Percentiles rank a stretch among this genome's conserved stretches.
Conservation (phyloP, 30 jellyfish, hydroid and myxozoan species). For the Cassiopea andromeda region DNA sequence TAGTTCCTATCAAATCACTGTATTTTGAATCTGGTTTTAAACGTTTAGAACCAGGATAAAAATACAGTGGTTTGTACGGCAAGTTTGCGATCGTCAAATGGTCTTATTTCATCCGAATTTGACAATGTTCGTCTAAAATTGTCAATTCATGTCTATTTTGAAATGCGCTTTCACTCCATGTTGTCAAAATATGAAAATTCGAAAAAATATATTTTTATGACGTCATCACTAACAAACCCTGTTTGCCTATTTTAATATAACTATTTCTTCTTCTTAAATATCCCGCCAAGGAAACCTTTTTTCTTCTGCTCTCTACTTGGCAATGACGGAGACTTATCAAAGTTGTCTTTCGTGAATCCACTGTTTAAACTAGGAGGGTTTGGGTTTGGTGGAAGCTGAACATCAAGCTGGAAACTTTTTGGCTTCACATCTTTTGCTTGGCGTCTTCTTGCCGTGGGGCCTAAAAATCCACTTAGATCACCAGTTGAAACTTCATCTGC, state of each 20-base stretch:
- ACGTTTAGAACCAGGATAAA: too few relatives aligned
- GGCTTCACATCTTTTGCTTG: background rate
- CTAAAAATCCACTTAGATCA: slow-evolving; percentile 16
- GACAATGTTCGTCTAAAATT: too few relatives aligned
- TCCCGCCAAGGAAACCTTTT: slow-evolving; percentile 66
- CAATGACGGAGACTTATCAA: slow-evolving; percentile 39
- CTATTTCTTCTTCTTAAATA: slow-evolving; percentile 57
- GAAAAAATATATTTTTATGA: too few relatives aligned
- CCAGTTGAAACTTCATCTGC: slow-evolving; percentile 26
- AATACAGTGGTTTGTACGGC: too few relatives aligned
- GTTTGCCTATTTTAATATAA: background rate
- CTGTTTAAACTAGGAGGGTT: background rate
- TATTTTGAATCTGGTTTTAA: too few relatives aligned
- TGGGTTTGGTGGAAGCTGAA: background rate
- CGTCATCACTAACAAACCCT: too few relatives aligned
- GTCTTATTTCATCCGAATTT: too few relatives aligned
- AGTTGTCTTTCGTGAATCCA: background rate
- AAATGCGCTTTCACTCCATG: too few relatives aligned
- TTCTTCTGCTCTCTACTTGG: slow-evolving; percentile 65
- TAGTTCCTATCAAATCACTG: too few relatives aligned
- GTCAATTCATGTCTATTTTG: too few relatives aligned
- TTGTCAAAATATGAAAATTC: too few relatives aligned
- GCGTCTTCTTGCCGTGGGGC: slow-evolving; percentile 17
- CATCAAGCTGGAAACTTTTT: background rate
- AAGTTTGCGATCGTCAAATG: too few relatives aligned